Evolutionary conservation across 92 coral and sea anemone species (phyloP).

Genomic region (Micromussa lordhowensis): DNA sequence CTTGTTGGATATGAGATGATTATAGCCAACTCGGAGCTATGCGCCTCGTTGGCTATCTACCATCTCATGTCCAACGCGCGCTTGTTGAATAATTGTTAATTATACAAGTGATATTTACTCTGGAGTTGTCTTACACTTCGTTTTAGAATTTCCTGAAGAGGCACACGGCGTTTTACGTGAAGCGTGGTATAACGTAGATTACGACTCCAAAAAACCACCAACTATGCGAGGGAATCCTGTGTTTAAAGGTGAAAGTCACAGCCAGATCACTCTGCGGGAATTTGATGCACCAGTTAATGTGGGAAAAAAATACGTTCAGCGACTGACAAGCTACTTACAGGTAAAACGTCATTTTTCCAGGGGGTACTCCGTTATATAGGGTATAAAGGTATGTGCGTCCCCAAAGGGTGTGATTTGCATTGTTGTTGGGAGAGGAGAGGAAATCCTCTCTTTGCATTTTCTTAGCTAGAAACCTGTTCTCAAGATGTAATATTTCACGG

Average conservation of each 20-base stretch:
- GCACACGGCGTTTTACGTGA: conserved; percentile 36
- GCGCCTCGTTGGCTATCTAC: no score
- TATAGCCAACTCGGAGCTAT: no score
- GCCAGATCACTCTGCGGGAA: conserved; percentile 17
- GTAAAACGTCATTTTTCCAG: background rate
- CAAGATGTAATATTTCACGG: background rate
- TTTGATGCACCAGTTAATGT: conserved; percentile 42
- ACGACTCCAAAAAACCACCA: conserved; percentile 31
- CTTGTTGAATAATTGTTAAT: no score
- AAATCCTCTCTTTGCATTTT: no score
- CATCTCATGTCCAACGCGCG: no score
- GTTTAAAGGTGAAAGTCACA: background rate
- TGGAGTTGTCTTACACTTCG: background rate
- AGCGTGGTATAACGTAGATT: conserved; percentile 41
- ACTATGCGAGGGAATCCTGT: conserved; percentile 40
- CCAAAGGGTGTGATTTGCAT: no score
- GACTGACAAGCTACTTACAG: conserved; percentile 38
- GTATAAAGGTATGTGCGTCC: no score
- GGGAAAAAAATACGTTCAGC: conserved; percentile 30
- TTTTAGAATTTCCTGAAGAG: conserved; percentile 7
- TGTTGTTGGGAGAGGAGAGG: no score
- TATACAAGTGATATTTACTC: background rate
- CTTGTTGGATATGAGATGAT: no score
- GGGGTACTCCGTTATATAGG: no score
- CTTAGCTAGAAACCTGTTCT: no score